Evolutionary conservation across 2,113 vertebrate species (phyloP).

Genomic region (Eira barbara): DNA sequence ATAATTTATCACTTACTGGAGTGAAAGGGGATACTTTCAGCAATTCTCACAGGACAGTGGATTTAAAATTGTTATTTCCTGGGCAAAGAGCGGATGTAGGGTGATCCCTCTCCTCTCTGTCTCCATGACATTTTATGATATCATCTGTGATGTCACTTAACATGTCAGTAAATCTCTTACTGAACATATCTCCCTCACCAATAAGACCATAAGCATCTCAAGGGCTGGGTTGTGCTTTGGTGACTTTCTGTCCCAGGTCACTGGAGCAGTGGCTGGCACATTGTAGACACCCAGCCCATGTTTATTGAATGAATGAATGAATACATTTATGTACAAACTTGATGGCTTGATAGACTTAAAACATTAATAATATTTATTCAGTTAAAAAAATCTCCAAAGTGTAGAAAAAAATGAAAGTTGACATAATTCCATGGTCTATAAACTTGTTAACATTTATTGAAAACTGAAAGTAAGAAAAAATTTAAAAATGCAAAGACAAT

Average conservation of each 20-base stretch:
- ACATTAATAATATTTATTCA: not conserved
- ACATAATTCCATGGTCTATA: not conserved
- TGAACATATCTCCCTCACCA: not conserved
- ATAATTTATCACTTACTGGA: not conserved
- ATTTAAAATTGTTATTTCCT: not conserved
- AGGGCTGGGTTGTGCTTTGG: not conserved
- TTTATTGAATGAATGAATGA: not conserved
- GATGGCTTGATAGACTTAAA: not conserved
- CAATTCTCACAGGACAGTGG: not conserved
- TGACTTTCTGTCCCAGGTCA: not conserved
- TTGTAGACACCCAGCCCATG: not conserved
- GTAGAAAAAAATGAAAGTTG: not conserved
- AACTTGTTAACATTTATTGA: not conserved
- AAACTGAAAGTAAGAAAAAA: not conserved
- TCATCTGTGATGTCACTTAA: not conserved
- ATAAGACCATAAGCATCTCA: not conserved
- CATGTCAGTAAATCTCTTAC: not conserved
- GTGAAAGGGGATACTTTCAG: not conserved
- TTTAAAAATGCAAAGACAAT: not conserved
- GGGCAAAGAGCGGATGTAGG: not conserved
- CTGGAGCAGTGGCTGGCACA: not conserved
- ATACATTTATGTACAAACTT: not conserved
- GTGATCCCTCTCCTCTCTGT: not conserved
- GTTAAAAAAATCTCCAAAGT: not conserved
- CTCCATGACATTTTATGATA: not conserved